phyloP scores from a whole-genome alignment of 1,140 invertebrate species.

The Phocides pigmalion region DNA sequence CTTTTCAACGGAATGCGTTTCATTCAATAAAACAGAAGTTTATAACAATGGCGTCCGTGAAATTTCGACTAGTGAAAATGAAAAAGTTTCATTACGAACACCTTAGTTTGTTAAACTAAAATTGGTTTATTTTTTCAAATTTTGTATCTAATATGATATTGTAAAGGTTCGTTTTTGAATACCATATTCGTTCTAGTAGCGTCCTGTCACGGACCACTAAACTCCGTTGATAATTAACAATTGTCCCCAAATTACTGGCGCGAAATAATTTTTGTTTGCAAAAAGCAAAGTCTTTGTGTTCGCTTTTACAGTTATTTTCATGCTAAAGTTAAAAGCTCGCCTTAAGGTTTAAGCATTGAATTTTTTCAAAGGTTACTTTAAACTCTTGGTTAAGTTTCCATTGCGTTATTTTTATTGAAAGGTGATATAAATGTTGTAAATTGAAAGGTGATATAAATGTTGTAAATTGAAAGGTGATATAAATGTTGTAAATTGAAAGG shows the following conservation, averaged over 20 bases:
- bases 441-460: too few species aligned
- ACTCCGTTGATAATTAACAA: slow-evolving; percentile 47
- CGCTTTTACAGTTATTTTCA: not conserved
- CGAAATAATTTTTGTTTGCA: slow-evolving; percentile 34
- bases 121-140: not conserved
- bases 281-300: slow-evolving; percentile 13
- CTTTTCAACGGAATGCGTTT: slow-evolving; percentile 26
- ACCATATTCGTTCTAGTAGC: not conserved
- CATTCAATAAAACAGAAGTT: slow-evolving; percentile 48
- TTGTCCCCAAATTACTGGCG: slow-evolving; percentile 38
- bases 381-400: too few species aligned
- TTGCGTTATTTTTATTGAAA: too few species aligned
- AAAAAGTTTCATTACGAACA: slow-evolving; percentile 53
- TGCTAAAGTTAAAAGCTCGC: not conserved
- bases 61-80: slow-evolving; percentile 56
- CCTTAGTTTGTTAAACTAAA: slow-evolving; percentile 35
- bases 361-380: too few species aligned
- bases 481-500: too few species aligned
- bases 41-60: slow-evolving; percentile 51
- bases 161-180: slow-evolving; percentile 25
- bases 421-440: too few species aligned
- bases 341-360: too few species aligned
- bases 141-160: not conserved
- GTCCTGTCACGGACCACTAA: slow-evolving; percentile 43
- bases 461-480: too few species aligned